These are phyloP conservation scores for Stegodyphus mimosarum DNA, from an alignment of 1,140 invertebrate genomes.

Conservation along the genomic window DNA sequence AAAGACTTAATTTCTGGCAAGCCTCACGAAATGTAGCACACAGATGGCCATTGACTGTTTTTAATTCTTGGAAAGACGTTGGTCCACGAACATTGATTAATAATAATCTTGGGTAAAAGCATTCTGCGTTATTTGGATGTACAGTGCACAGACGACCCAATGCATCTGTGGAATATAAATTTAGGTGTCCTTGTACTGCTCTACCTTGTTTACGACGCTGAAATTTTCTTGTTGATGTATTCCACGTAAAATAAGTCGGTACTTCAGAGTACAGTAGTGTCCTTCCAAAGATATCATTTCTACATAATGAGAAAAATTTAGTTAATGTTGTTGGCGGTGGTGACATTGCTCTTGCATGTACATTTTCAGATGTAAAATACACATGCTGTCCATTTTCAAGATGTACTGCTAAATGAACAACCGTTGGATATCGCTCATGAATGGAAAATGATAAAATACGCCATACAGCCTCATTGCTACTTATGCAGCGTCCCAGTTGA, in stretches of 20 bases:
- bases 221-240: background rate
- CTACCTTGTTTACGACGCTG: background rate
- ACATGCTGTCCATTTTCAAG: constrained; percentile 69
- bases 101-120: constrained; percentile 65
- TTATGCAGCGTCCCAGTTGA: constrained; percentile 64
- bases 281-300: constrained; percentile 16
- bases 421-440: constrained; percentile 68
- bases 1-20: constrained; percentile 65
- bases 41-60: constrained; percentile 63
- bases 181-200: constrained; percentile 63
- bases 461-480: constrained; percentile 64
- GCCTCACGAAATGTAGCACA: constrained; percentile 60
- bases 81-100: constrained; percentile 64
- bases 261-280: too few species aligned
- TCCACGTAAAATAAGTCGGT: too few species aligned
- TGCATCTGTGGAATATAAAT: constrained; percentile 61
- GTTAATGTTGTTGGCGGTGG: constrained; percentile 22
- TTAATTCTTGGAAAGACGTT: constrained; percentile 63
- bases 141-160: constrained; percentile 67
- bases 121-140: constrained; percentile 66
- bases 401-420: constrained; percentile 70
- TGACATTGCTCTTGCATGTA: constrained; percentile 28
- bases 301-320: constrained; percentile 8
- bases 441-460: too few species aligned
- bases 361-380: constrained; percentile 63